Conservation (phyloP, 2,113 vertebrate species). For the Caranx melampygus region DNA sequence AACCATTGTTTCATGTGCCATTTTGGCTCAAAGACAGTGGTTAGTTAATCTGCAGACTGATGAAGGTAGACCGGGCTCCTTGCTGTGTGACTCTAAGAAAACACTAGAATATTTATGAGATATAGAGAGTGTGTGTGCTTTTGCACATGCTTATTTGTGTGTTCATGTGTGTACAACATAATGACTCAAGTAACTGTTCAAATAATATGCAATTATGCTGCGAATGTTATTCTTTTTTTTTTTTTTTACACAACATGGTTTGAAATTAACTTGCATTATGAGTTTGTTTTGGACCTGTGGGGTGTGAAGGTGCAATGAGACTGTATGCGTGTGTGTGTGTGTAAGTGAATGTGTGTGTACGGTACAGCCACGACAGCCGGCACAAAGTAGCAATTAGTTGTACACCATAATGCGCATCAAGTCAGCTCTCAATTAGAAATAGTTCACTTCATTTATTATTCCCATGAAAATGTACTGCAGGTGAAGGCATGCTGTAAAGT, state of each 20-base stretch:
- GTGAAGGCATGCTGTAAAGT: slow-evolving; percentile 1
- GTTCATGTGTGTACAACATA: neutral
- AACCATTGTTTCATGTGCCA: neutral
- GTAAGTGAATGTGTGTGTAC: slow-evolving; percentile 1
- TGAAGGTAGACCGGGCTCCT: neutral
- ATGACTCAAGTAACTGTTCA: slow-evolving; percentile 25
- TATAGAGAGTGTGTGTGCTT: neutral
- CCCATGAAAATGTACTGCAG: slow-evolving; percentile 19
- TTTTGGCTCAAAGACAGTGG: slow-evolving; percentile 3
- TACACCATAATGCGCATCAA: slow-evolving; percentile 15
- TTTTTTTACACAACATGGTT: neutral
- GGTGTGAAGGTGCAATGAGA: neutral
- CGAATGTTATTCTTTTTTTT: neutral
- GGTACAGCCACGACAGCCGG: neutral
- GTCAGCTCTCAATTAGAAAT: slow-evolving; percentile 39
- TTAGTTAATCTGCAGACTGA: slow-evolving; percentile 1
- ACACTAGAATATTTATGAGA: neutral
- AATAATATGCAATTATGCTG: slow-evolving; percentile 34
- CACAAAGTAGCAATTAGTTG: slow-evolving; percentile 22
- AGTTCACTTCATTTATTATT: slow-evolving; percentile 34
- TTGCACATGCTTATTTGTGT: neutral
- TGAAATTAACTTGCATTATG: neutral
- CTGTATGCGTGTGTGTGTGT: neutral
- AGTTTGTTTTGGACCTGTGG: slow-evolving; percentile 4
- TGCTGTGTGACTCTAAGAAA: neutral